Percentiles rank a stretch among this genome's conserved stretches.
These are phyloP conservation scores for Ptychodera flava DNA, from an alignment of 35 echinoderm and acorn worm genomes.

Conservation along the genomic window DNA sequence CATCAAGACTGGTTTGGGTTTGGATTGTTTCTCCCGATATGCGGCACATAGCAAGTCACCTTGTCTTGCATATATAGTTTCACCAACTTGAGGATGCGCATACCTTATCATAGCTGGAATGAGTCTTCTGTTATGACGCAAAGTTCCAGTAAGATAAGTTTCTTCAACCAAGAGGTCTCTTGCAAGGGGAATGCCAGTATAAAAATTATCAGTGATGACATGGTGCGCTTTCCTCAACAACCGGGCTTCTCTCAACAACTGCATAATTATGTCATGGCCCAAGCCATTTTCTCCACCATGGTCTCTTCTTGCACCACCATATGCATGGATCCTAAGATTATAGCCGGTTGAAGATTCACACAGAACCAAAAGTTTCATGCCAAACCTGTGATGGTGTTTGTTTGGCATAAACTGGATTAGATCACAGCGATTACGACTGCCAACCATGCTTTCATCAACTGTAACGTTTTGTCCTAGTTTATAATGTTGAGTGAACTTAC, in stretches of 20 bases:
- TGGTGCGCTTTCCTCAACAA: background rate
- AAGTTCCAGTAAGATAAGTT: background rate
- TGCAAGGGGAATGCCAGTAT: background rate
- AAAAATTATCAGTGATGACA: background rate
- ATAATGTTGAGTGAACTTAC: background rate
- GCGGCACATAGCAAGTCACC: background rate
- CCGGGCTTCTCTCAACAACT: background rate
- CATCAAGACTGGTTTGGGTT: background rate
- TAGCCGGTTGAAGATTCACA: background rate
- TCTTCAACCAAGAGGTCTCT: background rate
- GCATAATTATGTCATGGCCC: background rate
- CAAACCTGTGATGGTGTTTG: background rate
- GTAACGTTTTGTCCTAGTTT: background rate
- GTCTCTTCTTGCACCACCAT: background rate
- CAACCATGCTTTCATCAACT: background rate
- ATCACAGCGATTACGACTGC: background rate
- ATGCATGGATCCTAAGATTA: background rate
- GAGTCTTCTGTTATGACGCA: background rate
- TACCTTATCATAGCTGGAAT: background rate
- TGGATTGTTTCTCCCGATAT: background rate
- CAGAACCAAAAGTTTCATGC: background rate
- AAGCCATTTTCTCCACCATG: background rate
- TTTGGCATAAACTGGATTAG: background rate
- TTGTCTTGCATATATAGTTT: background rate
- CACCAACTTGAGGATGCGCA: background rate